These are phyloP conservation scores for Gavialis gangeticus DNA, from an alignment of 2,113 vertebrate species.

Conservation along the genomic window DNA sequence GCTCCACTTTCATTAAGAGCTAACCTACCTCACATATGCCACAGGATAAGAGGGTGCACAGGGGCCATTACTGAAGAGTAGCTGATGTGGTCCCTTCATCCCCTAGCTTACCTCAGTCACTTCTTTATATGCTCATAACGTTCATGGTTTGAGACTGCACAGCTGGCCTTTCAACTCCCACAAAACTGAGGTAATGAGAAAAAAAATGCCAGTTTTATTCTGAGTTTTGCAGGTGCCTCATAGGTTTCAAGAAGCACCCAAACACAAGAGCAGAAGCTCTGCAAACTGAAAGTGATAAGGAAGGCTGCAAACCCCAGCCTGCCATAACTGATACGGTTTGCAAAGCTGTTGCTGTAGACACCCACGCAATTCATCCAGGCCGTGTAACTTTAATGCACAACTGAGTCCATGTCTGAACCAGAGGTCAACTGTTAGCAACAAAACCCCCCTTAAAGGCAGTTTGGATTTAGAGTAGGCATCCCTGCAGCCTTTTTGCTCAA, in stretches of 20 bases:
- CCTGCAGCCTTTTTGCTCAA: no score
- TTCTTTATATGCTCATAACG: no score
- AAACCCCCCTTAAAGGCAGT: not conserved
- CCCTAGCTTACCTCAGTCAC: no score
- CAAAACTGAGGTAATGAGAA: not conserved
- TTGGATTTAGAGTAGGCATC: no score
- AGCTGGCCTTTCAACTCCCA: not conserved
- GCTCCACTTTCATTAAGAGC: no score
- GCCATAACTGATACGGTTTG: conserved; percentile 51
- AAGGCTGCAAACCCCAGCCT: conserved; percentile 49
- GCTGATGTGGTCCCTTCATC: no score
- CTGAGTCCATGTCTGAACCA: not conserved
- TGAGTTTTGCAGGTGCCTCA: conserved; percentile 13
- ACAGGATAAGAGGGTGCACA: no score
- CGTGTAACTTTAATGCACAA: conserved; percentile 27
- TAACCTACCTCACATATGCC: no score
- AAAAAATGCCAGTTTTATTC: not conserved
- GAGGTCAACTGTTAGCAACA: not conserved
- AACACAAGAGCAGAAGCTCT: conserved; percentile 36
- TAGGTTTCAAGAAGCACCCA: conserved; percentile 41
- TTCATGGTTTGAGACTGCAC: not conserved
- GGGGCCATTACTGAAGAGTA: no score
- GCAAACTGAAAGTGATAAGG: conserved; percentile 38
- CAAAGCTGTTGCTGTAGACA: conserved; percentile 66
- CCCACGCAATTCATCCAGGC: conserved; percentile 51